phyloP scores from a whole-genome alignment of 2,888 invertebrate species.

The Pherbina coryleti region DNA sequence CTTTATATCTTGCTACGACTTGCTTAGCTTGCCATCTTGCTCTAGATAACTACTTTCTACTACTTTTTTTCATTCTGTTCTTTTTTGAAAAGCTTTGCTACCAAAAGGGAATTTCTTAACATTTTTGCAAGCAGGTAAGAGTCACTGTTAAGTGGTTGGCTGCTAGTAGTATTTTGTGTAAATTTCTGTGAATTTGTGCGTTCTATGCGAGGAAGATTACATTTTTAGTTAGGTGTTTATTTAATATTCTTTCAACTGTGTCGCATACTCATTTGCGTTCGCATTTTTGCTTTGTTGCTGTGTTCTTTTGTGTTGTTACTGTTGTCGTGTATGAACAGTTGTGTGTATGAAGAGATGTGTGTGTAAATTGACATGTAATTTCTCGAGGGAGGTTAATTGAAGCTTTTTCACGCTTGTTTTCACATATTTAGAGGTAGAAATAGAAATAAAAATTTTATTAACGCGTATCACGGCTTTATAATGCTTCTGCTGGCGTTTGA shows the following conservation, averaged over 20 bases:
- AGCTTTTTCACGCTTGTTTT: not conserved
- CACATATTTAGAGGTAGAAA: not conserved
- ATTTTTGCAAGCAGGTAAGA: not conserved
- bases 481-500: too few species aligned
- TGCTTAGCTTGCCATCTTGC: not conserved
- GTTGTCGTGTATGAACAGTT: not conserved
- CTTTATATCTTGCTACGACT: not conserved
- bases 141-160: not conserved
- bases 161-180: not conserved
- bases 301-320: not conserved
- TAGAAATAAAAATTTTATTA: too few species aligned
- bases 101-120: not conserved
- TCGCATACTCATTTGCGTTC: not conserved
- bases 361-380: slow-evolving; percentile 17
- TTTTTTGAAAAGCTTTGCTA: not conserved
- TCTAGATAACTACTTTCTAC: not conserved
- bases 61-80: not conserved
- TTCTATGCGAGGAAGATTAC: not conserved
- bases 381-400: slow-evolving; percentile 12
- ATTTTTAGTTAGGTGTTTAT: too few species aligned
- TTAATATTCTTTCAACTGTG: not conserved
- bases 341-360: not conserved
- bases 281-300: not conserved
- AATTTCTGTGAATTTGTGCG: not conserved
- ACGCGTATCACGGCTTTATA: too few species aligned